A percentile compares a stretch with the other conserved stretches of the same genome.
Evolutionary conservation across 1,140 invertebrate genomes (phyloP).

Genomic region (Drosophila kohkoa): DNA sequence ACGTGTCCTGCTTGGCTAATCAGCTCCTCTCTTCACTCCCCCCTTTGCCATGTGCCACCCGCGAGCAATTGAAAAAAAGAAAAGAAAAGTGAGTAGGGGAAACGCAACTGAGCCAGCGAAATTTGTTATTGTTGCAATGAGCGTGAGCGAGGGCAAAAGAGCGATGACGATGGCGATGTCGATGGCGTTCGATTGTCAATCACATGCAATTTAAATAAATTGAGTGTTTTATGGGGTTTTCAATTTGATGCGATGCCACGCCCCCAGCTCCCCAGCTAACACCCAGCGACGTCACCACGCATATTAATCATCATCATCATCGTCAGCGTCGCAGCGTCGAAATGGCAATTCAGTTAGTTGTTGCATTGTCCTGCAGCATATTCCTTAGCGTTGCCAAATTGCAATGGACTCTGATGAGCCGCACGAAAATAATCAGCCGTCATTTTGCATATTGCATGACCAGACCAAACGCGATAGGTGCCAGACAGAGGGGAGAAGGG

Average conservation of each 20-base stretch:
- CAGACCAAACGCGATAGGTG: slow-evolving; percentile 17
- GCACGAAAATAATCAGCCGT: slow-evolving; percentile 54
- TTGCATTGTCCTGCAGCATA: not conserved
- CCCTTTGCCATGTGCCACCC: not conserved
- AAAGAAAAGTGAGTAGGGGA: not conserved
- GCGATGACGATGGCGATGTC: not conserved
- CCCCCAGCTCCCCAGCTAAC: not conserved
- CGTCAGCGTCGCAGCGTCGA: slow-evolving; percentile 1
- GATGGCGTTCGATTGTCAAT: slow-evolving; percentile 68
- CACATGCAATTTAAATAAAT: slow-evolving; percentile 83
- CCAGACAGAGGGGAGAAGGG: not conserved
- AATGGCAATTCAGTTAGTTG: slow-evolving; percentile 20
- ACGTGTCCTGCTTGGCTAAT: slow-evolving; percentile 77
- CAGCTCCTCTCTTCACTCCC: slow-evolving; percentile 26
- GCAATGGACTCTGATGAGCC: slow-evolving; percentile 48
- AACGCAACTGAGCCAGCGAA: slow-evolving; percentile 31
- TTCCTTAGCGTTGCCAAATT: slow-evolving; percentile 18
- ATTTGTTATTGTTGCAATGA: slow-evolving; percentile 38
- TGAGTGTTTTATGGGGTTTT: slow-evolving; percentile 83
- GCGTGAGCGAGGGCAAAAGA: slow-evolving; percentile 8
- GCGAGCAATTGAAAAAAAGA: slow-evolving; percentile 17
- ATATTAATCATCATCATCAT: slow-evolving; percentile 50
- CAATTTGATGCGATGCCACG: slow-evolving; percentile 61
- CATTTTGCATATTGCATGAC: slow-evolving; percentile 46
- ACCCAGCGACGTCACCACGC: slow-evolving; percentile 13